Conservation (phyloP, 1,140 invertebrate genomes). For the Calephelis nemesis region DNA sequence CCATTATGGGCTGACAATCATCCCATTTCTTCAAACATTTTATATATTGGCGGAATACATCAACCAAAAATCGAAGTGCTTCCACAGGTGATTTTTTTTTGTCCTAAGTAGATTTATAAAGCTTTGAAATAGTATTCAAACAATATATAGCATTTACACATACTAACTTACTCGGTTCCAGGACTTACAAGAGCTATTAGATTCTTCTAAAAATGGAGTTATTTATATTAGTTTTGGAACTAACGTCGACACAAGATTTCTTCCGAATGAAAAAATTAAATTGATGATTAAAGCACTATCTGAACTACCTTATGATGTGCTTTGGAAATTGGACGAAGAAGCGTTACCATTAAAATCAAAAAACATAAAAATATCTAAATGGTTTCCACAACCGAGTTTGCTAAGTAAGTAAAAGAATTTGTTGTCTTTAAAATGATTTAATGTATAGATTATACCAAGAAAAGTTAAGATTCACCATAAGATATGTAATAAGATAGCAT, state of each 20-base stretch:
- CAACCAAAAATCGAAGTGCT: conserved; percentile 48
- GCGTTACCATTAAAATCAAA: conserved; percentile 47
- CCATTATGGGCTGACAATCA: conserved; percentile 62
- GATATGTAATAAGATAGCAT: too few species aligned
- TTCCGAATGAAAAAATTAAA: conserved; percentile 55
- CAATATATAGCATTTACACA: background rate
- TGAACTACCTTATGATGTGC: conserved; percentile 36
- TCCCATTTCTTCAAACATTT: conserved; percentile 72
- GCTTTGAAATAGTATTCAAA: background rate
- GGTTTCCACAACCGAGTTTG: conserved; percentile 78
- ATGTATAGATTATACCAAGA: too few species aligned
- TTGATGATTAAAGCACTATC: conserved; percentile 68
- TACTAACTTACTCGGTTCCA: conserved; percentile 26
- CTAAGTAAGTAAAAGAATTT: conserved; percentile 36
- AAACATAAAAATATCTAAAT: conserved; percentile 76
- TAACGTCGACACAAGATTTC: conserved; percentile 62
- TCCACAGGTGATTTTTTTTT: conserved; percentile 50
- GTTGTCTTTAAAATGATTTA: too few species aligned
- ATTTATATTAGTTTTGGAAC: conserved; percentile 83
- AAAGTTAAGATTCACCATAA: too few species aligned
- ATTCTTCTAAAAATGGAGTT: conserved; percentile 76
- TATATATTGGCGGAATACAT: conserved; percentile 82
- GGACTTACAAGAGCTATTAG: conserved; percentile 77
- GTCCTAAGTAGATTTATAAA: background rate
- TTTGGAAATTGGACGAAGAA: conserved; percentile 77